Percentiles rank a stretch among this genome's conserved stretches.
These are phyloP conservation scores for Ceyx margarethae DNA, from an alignment of 2,113 vertebrate genomes.

Conservation along the genomic window DNA sequence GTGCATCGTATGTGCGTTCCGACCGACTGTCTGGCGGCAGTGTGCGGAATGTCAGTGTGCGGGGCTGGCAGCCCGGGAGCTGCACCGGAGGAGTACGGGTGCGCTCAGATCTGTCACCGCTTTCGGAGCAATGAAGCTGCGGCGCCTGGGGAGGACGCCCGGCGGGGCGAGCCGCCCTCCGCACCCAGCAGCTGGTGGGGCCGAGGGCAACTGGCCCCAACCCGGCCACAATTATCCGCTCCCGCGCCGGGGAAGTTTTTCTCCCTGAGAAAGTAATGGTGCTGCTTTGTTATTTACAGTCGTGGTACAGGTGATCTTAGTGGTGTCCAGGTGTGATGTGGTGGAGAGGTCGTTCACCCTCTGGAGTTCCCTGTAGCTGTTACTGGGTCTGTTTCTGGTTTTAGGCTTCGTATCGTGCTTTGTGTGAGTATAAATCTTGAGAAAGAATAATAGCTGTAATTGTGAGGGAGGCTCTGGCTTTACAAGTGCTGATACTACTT, in stretches of 20 bases:
- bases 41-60: too few relatives aligned
- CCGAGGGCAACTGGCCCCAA: background rate
- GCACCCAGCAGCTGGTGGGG: background rate
- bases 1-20: rapidly evolving
- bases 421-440: rapidly evolving
- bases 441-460: background rate
- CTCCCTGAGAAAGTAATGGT: background rate
- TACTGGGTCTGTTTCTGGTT: background rate
- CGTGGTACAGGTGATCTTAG: background rate
- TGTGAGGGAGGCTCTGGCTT: background rate
- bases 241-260: background rate
- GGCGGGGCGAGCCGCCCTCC: background rate
- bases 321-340: rapidly evolving
- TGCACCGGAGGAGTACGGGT: rapidly evolving
- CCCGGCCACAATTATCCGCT: background rate
- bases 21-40: too few relatives aligned
- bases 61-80: background rate
- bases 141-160: background rate
- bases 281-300: background rate
- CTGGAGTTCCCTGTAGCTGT: background rate
- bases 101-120: rapidly evolving
- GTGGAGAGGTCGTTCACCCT: background rate
- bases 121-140: background rate
- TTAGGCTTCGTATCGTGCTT: rapidly evolving
- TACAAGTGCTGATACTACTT: background rate